A percentile compares a stretch with the other conserved stretches of the same genome.
phyloP scores from a whole-genome alignment of 2,888 invertebrate species.

The Parasteatoda lunata region DNA sequence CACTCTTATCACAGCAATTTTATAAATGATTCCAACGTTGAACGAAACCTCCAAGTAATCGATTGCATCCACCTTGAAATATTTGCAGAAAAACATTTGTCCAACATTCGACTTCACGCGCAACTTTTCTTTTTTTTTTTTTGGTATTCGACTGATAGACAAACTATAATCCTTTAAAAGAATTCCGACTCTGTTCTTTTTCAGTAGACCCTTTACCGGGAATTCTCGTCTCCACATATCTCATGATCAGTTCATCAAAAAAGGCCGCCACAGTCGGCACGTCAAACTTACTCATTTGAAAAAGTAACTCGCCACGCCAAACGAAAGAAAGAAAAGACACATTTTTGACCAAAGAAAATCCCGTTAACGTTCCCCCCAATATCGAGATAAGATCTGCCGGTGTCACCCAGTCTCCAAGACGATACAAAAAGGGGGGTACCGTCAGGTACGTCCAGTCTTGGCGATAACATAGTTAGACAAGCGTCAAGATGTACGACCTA shows the following conservation, averaged over 20 bases:
- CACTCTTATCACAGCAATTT: no score
- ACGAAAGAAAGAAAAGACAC: not conserved
- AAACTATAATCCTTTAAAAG: not conserved
- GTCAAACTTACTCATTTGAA: not conserved
- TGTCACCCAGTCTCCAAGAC: not conserved
- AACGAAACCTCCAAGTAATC: no score
- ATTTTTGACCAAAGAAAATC: not conserved
- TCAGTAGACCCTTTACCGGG: no score
- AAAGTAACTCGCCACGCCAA: not conserved
- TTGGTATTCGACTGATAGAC: no score
- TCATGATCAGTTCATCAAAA: conserved; percentile 17
- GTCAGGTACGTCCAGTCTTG: not conserved
- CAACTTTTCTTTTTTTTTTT: no score
- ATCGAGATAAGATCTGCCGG: not conserved
- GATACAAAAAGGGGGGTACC: not conserved
- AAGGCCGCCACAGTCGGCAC: conserved; percentile 11
- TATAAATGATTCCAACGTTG: no score
- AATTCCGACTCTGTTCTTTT: not conserved
- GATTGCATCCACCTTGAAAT: no score
- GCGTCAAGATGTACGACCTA: conserved; percentile 36
- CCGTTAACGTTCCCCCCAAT: not conserved
- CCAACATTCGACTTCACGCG: no score
- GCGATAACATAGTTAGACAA: conserved; percentile 42
- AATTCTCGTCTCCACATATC: not conserved
- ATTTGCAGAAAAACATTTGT: no score